Percentiles rank a stretch among this genome's conserved stretches.
phyloP scores from a whole-genome alignment of 1,140 invertebrate genomes.

The Lordiphosa clarofinis region DNA sequence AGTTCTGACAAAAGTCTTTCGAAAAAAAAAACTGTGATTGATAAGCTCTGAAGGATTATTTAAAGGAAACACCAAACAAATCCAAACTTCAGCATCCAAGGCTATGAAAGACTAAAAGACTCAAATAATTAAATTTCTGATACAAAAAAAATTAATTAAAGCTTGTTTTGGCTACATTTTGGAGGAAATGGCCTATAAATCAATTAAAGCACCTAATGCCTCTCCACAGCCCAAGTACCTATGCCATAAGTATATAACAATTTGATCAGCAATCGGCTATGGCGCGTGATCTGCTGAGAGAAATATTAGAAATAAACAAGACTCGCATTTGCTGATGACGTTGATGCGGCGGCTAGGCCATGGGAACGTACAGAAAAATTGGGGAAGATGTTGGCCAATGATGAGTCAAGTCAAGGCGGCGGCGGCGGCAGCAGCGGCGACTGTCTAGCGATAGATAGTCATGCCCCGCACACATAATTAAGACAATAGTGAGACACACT shows the following conservation, averaged over 20 bases:
- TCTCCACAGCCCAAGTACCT: background rate
- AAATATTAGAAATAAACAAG: slow-evolving; percentile 48
- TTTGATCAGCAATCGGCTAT: slow-evolving; percentile 64
- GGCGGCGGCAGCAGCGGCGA: slow-evolving; percentile 2
- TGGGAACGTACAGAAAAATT: slow-evolving; percentile 16
- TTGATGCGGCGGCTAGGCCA: slow-evolving; percentile 31
- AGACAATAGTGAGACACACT: slow-evolving; percentile 49
- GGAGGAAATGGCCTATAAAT: too few species aligned
- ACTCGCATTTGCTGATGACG: slow-evolving; percentile 45
- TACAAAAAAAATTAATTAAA: too few species aligned
- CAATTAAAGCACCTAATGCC: too few species aligned
- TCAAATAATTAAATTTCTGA: too few species aligned
- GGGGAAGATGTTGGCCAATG: slow-evolving; percentile 19
- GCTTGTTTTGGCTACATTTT: too few species aligned
- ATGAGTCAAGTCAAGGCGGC: slow-evolving; percentile 38
- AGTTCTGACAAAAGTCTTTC: too few species aligned
- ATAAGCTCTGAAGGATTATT: too few species aligned
- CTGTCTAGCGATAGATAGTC: slow-evolving; percentile 56
- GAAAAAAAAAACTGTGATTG: too few species aligned
- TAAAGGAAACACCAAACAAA: too few species aligned
- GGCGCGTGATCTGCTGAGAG: slow-evolving; percentile 68
- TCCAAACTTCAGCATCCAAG: too few species aligned
- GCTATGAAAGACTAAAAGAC: too few species aligned
- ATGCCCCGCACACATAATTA: slow-evolving; percentile 64
- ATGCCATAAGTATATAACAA: slow-evolving; percentile 3